Evolutionary conservation across 2,797 vertebrate genomes (phyloP), one percentile per base, ranked within the genome.

Genomic region (Acrossocheilus fasciatus): DNA sequence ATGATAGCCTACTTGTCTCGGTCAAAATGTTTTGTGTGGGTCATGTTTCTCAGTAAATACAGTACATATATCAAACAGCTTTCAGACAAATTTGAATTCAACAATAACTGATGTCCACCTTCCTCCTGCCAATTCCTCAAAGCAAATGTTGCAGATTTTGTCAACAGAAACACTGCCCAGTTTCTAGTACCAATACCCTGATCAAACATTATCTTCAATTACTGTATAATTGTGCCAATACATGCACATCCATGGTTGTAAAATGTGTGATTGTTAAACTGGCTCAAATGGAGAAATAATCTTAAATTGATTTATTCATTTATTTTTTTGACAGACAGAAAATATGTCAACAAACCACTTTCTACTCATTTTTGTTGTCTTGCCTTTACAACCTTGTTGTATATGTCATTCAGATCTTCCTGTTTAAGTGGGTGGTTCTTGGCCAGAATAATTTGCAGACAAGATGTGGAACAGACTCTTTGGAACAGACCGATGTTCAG

Each of bases 391-490:
- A 57, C 34, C 57, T 43, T 62, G 36, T 43, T 26, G 54, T 9
- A 79, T 8, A 78, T 59, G 76, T 26, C 23, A 62, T 57, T 17
- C 14, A 77, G 12, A 78, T 26, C 23, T 62, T 26, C 76, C 39
- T 62, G 39, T 62, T 62, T 62, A 43, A 79, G 76, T 79, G 54
- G 57, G 39, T 79, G 76, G 57, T 79, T 79, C 57, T 79, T 79
- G 54, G 39, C 23, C 57, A 62, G 39, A 79, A 62, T 81, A 66
- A 66, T 45, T 34, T 47, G 41, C 59, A 81, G 59, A 66, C 41
- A 81, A 81, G 78, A 81, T 80, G 41, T 18, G 26, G n/a, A 79
- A 62, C 76, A 79, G 41, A 66, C 41, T 66, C 6, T 81, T 47
- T 79, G 36, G 76, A 79, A 79, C 54, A 43, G 36, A 62, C 59